phyloP scores from a whole-genome alignment of 2,888 invertebrate genomes.

The Papilio demoleus region DNA sequence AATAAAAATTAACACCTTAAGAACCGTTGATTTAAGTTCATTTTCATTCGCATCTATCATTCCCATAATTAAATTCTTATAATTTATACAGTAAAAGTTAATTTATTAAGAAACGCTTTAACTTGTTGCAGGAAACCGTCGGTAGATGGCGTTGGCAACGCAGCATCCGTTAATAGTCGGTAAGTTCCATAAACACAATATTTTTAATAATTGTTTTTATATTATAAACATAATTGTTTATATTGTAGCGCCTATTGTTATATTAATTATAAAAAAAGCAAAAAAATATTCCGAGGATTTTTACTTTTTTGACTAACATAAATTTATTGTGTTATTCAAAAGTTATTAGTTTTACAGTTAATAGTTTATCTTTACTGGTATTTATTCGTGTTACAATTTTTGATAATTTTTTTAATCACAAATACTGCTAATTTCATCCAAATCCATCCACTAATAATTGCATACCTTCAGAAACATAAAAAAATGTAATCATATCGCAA shows the following conservation, averaged over 20 bases:
- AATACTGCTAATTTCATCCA: background rate
- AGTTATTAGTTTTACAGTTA: too few species aligned
- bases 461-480: background rate
- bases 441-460: background rate
- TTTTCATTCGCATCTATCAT: too few species aligned
- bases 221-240: background rate
- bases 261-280: background rate
- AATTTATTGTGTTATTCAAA: too few species aligned
- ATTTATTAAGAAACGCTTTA: too few species aligned
- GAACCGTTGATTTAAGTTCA: too few species aligned
- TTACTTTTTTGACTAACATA: too few species aligned
- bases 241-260: background rate
- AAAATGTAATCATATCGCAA: constrained; percentile 42
- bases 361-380: too few species aligned
- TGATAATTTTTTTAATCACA: background rate
- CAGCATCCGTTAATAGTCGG: constrained; percentile 94
- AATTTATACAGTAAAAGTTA: too few species aligned
- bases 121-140: constrained; percentile 91
- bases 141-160: constrained; percentile 92
- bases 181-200: constrained; percentile 81
- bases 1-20: background rate
- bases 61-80: too few species aligned
- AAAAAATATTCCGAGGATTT: background rate
- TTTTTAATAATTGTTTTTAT: background rate
- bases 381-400: background rate